phyloP scores from a whole-genome alignment of 2,113 vertebrate species.

The Pandion haliaetus region DNA sequence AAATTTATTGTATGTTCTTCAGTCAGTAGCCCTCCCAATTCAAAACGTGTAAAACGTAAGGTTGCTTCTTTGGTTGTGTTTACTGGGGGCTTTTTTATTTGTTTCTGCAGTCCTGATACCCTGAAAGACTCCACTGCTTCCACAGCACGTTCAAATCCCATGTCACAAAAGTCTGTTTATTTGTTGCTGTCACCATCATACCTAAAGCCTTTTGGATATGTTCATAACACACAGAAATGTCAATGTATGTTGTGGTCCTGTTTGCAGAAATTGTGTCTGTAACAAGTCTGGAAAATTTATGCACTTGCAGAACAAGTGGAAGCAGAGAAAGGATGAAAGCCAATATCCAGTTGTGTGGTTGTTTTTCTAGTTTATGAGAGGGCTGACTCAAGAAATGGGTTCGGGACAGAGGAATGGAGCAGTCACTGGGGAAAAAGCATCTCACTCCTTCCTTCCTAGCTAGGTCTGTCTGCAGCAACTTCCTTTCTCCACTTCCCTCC shows the following conservation, averaged over 20 bases:
- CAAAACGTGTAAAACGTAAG: background rate
- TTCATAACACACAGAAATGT: background rate
- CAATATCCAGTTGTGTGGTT: background rate
- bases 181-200: background rate
- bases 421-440: background rate
- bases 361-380: background rate
- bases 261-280: background rate
- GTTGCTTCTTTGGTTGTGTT: background rate
- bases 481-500: background rate
- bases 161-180: background rate
- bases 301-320: background rate
- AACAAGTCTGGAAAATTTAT: background rate
- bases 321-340: background rate
- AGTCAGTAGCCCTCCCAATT: background rate
- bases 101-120: background rate
- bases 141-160: background rate
- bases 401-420: background rate
- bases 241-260: background rate
- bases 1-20: background rate
- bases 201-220: background rate
- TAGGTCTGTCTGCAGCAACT: background rate
- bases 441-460: background rate
- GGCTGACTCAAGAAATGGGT: background rate
- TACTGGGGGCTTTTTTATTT: background rate
- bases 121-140: background rate